Conservation (phyloP, 2,888 invertebrate genomes). For the Tetragonula carbonaria region DNA sequence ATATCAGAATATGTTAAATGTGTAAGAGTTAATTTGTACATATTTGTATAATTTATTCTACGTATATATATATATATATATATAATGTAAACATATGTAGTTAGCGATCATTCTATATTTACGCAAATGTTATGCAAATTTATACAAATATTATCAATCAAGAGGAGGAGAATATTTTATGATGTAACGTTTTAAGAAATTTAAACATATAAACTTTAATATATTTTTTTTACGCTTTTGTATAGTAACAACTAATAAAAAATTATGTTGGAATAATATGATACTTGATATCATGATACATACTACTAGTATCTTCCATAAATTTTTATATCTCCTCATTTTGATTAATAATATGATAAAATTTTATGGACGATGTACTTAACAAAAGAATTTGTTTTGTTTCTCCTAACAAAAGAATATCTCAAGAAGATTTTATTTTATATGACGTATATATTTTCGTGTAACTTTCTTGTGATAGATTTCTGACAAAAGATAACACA, state of each 20-base stretch:
- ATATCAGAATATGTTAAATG: slow-evolving; percentile 55
- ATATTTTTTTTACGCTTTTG: slow-evolving; percentile 18
- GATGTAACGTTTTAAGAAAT: not conserved
- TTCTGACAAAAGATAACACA: slow-evolving; percentile 38
- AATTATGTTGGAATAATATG: slow-evolving; percentile 3
- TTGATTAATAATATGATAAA: slow-evolving; percentile 17
- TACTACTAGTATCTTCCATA: not conserved
- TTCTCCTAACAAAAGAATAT: not conserved
- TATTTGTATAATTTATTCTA: slow-evolving; percentile 67
- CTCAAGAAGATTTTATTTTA: slow-evolving; percentile 22
- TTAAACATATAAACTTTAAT: slow-evolving; percentile 20
- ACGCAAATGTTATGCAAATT: slow-evolving; percentile 9
- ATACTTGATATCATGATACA: slow-evolving; percentile 9
- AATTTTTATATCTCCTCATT: slow-evolving; percentile 22
- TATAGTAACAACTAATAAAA: not conserved
- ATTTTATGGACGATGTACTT: slow-evolving; percentile 52
- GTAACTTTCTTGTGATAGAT: slow-evolving; percentile 55
- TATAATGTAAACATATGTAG: slow-evolving; percentile 57
- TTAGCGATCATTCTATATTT: slow-evolving; percentile 33
- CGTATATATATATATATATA: slow-evolving; percentile 48
- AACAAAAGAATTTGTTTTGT: slow-evolving; percentile 4
- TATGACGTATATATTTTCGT: slow-evolving; percentile 32
- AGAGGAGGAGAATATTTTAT: slow-evolving; percentile 18
- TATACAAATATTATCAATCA: slow-evolving; percentile 18
- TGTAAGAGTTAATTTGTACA: slow-evolving; percentile 65